phyloP scores from a whole-genome alignment of 1,140 invertebrate species.

The Lasioglossum albipes region DNA sequence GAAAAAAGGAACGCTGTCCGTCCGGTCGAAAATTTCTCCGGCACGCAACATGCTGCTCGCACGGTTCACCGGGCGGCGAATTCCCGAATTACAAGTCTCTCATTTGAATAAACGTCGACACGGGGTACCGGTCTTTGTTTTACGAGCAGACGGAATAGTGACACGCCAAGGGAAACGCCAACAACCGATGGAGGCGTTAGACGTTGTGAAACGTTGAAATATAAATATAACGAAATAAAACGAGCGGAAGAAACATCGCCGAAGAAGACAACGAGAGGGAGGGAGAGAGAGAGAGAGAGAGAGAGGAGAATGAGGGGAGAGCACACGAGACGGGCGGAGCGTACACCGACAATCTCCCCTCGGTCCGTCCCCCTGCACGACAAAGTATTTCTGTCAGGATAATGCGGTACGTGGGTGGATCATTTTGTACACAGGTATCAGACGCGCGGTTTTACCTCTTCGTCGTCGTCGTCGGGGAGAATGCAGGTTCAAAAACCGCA shows the following conservation, averaged over 20 bases:
- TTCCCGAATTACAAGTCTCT: slow-evolving; percentile 68
- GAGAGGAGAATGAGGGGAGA: no score
- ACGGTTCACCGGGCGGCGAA: slow-evolving; percentile 46
- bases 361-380: slow-evolving; percentile 6
- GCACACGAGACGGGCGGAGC: slow-evolving; percentile 30
- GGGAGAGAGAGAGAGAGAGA: neutral
- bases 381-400: slow-evolving; percentile 46
- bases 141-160: slow-evolving; percentile 29
- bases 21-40: slow-evolving; percentile 46
- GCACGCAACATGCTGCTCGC: slow-evolving; percentile 37
- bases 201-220: slow-evolving; percentile 52
- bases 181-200: slow-evolving; percentile 53
- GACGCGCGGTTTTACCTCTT: slow-evolving; percentile 5
- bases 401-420: slow-evolving; percentile 47
- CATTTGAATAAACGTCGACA: slow-evolving; percentile 68
- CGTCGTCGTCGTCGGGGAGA: neutral
- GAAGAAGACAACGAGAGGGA: neutral
- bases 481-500: slow-evolving; percentile 41
- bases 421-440: slow-evolving; percentile 42
- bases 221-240: slow-evolving; percentile 34
- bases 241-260: neutral
- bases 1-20: neutral
- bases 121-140: slow-evolving; percentile 47
- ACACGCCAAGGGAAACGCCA: slow-evolving; percentile 39
- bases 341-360: neutral